Evolutionary conservation across 2,797 vertebrate genomes (phyloP).

Genomic region (Micrastur ruficollis): DNA sequence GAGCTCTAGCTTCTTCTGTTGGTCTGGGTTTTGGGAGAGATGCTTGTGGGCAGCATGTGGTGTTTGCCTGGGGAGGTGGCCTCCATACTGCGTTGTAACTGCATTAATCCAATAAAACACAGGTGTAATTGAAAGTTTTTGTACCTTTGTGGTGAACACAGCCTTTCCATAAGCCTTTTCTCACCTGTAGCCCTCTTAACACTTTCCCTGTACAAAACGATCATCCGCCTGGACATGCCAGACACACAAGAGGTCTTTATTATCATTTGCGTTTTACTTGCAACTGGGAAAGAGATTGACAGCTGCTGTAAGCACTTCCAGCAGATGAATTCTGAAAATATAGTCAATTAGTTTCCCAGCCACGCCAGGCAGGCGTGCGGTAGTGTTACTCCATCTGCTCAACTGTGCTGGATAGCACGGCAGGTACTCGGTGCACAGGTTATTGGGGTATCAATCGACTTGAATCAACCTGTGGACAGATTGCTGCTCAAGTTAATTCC

Average conservation of each 20-base stretch:
- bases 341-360: not conserved
- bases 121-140: not conserved
- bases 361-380: not conserved
- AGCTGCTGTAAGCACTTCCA: not conserved
- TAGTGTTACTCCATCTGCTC: not conserved
- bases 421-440: not conserved
- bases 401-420: not conserved
- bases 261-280: not conserved
- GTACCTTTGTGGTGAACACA: not conserved
- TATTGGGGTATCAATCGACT: not conserved
- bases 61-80: not conserved
- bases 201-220: not conserved
- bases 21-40: not conserved
- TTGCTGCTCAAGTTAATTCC: not conserved
- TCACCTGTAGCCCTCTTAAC: not conserved
- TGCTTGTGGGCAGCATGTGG: not conserved
- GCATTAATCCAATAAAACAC: slow-evolving; percentile 43
- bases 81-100: not conserved
- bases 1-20: not conserved
- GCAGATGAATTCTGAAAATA: not conserved
- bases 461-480: not conserved
- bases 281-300: not conserved
- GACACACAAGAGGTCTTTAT: not conserved
- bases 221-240: not conserved
- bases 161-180: not conserved